Conservation (phyloP, 2,888 invertebrate genomes). For the Xanthorhoe spadicearia region DNA sequence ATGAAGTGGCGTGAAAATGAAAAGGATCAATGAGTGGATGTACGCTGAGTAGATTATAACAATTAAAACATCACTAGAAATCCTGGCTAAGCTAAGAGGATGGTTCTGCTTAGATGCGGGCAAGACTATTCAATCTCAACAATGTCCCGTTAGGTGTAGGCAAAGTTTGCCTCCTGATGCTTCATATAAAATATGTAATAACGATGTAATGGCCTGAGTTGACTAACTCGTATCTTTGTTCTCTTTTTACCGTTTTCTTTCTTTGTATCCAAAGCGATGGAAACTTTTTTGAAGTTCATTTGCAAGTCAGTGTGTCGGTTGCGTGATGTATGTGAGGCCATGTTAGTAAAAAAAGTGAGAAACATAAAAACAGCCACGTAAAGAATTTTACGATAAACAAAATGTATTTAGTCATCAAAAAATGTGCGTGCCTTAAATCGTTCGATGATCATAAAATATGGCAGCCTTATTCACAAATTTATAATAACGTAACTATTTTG, state of each 20-base stretch:
- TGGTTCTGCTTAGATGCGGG: too few species aligned
- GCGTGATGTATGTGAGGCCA: conserved; percentile 25
- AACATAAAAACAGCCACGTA: conserved; percentile 26
- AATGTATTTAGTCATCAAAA: conserved; percentile 34
- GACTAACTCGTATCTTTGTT: background rate
- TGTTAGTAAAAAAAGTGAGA: conserved; percentile 24
- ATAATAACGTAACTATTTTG: too few species aligned
- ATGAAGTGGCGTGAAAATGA: too few species aligned
- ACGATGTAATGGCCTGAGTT: too few species aligned
- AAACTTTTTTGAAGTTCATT: conserved; percentile 33
- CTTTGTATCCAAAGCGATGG: conserved; percentile 12
- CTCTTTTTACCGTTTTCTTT: conserved; percentile 15
- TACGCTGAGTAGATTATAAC: too few species aligned
- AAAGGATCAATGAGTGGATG: too few species aligned
- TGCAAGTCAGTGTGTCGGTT: conserved; percentile 31
- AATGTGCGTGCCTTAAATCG: conserved; percentile 34
- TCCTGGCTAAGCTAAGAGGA: too few species aligned
- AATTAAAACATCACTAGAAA: too few species aligned
- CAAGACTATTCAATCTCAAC: too few species aligned
- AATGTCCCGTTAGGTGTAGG: too few species aligned
- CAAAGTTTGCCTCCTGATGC: too few species aligned
- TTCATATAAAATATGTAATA: too few species aligned
- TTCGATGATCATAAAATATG: conserved; percentile 38
- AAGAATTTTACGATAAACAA: conserved; percentile 33
- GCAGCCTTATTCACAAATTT: conserved; percentile 8